Percentiles rank a stretch among this genome's conserved stretches.
Conservation (phyloP, 2,797 vertebrate species). For the Mustela erminea region DNA sequence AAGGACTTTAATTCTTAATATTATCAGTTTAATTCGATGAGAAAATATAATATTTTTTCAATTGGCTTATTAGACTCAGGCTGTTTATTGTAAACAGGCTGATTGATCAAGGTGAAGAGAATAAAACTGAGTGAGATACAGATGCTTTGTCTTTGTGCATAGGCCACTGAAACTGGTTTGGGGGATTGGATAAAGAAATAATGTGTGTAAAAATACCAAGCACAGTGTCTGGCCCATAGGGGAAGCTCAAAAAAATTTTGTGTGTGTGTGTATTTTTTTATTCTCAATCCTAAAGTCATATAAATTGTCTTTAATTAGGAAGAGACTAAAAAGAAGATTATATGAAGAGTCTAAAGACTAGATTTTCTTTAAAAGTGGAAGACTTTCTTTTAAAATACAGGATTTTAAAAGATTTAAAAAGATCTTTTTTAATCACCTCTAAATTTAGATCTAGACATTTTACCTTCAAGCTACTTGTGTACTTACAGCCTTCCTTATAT, state of each 20-base stretch:
- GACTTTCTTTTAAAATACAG: not conserved
- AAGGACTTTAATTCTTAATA: constrained; percentile 27
- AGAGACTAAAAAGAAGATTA: not conserved
- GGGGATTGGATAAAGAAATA: not conserved
- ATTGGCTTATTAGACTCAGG: not conserved
- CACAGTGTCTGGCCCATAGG: not conserved
- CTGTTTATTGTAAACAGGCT: not conserved
- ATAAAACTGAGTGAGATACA: not conserved
- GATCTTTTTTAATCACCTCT: not conserved
- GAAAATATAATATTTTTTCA: constrained; percentile 3
- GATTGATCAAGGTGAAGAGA: not conserved
- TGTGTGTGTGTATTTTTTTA: not conserved
- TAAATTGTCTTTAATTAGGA: constrained; percentile 39
- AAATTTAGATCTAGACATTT: constrained; percentile 54
- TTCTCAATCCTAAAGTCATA: not conserved
- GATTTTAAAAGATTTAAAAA: not conserved
- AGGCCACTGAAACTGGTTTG: not conserved
- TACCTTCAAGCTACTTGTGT: constrained; percentile 56
- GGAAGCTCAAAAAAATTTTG: not conserved
- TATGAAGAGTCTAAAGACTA: not conserved
- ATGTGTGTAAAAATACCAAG: not conserved
- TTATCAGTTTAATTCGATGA: not conserved
- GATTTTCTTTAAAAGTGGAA: constrained; percentile 55
- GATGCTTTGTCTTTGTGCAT: not conserved
- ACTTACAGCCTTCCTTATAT: constrained; percentile 58